phyloP scores from a whole-genome alignment of 1,140 invertebrate genomes.

The Ganaspis sp. region DNA sequence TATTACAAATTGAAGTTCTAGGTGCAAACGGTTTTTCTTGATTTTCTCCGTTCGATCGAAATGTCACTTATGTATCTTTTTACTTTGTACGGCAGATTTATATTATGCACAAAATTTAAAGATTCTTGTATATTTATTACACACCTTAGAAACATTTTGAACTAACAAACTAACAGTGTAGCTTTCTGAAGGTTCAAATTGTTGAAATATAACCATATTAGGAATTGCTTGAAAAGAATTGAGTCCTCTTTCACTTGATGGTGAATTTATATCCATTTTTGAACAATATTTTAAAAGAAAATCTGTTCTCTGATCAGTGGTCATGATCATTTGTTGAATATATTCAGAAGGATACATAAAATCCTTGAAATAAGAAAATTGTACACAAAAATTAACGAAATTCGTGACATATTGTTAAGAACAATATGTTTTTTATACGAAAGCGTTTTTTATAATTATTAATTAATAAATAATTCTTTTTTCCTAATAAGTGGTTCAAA shows the following conservation, averaged over 20 bases:
- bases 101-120: background rate
- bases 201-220: slow-evolving; percentile 71
- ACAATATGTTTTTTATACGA: no score
- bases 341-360: slow-evolving; percentile 60
- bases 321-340: slow-evolving; percentile 55
- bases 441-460: no score
- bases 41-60: no score
- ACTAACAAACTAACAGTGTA: slow-evolving; percentile 65
- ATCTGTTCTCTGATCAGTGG: slow-evolving; percentile 55
- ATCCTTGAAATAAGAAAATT: no score
- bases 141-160: slow-evolving; percentile 69
- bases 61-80: no score
- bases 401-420: no score
- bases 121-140: background rate
- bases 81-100: no score
- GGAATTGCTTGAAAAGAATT: slow-evolving; percentile 64
- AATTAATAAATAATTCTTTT: no score
- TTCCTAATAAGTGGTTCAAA: no score
- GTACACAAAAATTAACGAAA: no score
- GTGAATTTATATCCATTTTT: background rate
- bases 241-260: background rate
- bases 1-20: no score
- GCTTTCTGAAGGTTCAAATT: slow-evolving; percentile 62
- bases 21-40: no score
- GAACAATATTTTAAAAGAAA: slow-evolving; percentile 42